Base-by-base conservation (phyloP, 2,888 invertebrate species). In the Conus canariensis region DNA sequence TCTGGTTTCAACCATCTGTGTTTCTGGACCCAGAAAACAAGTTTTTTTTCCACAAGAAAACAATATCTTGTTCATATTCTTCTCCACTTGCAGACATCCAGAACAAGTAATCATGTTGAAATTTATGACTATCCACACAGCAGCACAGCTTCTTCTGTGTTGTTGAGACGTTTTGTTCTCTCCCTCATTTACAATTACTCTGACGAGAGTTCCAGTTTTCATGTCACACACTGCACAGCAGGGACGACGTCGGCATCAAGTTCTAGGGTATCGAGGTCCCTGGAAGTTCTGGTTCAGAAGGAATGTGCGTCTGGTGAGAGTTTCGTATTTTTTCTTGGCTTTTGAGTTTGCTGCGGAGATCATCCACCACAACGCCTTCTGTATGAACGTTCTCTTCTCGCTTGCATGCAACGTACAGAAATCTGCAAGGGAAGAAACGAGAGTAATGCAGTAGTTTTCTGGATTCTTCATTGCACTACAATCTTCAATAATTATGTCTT, bases 321-420 rank as follows among this genome's bases (percentile, higher is more conserved):
- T 89, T 67, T 83, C 89, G 64, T 83, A 64, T 74, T 70, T 85
- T 74, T 89, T 89, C 89, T 85, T 89, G 85, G 89, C 89, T 89
- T 89, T 89, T 30, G 89, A 16, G 83, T 89, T 89, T 45, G 89
- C 89, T 22, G 89, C 89, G 1, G 89, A 70, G 70, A 89, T 89
- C 89, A 89, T 89, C 89, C 89, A 89, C 89, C 89, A 89, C 58
- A 89, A 19, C 14, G 89, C 89, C 85, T 89, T 89, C 85, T 89
- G 89, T 58, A 85, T 22, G 70, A 22, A 45, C 45, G 70, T 67
- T 70, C 85, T 67, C 85, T 85, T 89, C 85, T 60, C 56, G 60
- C 89, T 85, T 10, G 85, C 56, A 25, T 67, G 70, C 67, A 59
- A 25, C 70, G 70, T 19, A 58, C 89, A 89, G 89, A 89, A 89